phyloP scores from a whole-genome alignment of 2,888 invertebrate genomes.

The Temnothorax ravouxi region DNA sequence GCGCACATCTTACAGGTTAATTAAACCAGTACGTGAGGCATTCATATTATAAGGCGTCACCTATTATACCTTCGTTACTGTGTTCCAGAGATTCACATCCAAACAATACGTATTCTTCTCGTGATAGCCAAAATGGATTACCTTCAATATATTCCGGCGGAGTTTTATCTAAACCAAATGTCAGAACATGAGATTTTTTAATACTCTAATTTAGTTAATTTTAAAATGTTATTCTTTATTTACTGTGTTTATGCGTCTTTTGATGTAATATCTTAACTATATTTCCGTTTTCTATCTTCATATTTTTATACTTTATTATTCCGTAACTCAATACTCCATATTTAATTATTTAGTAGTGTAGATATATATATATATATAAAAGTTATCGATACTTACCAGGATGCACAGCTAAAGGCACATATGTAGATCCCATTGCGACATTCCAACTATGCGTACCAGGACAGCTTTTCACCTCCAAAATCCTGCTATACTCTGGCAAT shows the following conservation, averaged over 20 bases:
- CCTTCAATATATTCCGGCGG: constrained; percentile 84
- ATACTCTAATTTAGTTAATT: constrained; percentile 28
- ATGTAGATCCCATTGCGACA: constrained; percentile 86
- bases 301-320: not conserved
- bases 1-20: constrained; percentile 47
- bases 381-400: constrained; percentile 78
- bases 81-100: constrained; percentile 85
- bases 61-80: constrained; percentile 70
- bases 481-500: constrained; percentile 83
- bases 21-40: constrained; percentile 62
- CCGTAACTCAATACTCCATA: not conserved
- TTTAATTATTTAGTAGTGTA: constrained; percentile 6
- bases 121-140: constrained; percentile 85
- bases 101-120: constrained; percentile 86
- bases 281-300: not conserved
- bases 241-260: not conserved
- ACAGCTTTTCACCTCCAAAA: constrained; percentile 84
- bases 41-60: constrained; percentile 58
- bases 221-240: not conserved
- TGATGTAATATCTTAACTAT: not conserved
- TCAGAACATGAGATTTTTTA: not conserved
- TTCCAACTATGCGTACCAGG: constrained; percentile 85
- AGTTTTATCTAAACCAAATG: constrained; percentile 81
- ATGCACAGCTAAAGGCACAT: constrained; percentile 85
- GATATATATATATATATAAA: constrained; percentile 17